Evolutionary conservation across 2,113 vertebrate genomes (phyloP), one percentile per base, ranked within the genome.

Genomic region (Podilymbus podiceps): DNA sequence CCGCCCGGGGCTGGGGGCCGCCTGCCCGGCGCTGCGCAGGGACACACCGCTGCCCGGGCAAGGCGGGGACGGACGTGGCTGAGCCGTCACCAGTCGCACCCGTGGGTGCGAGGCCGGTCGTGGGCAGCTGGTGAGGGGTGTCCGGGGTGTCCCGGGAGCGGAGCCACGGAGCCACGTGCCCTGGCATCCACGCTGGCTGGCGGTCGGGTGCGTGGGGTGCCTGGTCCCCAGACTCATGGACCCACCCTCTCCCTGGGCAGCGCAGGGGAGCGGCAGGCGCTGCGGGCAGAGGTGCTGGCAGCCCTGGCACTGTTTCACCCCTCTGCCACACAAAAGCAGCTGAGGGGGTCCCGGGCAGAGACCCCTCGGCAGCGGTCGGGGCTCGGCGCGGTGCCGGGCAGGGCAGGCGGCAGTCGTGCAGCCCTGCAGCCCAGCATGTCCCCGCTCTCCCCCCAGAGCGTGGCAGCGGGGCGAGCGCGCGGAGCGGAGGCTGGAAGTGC

Each of bases 401-500:
- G 15, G 31, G 44, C 15, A 28, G 46, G 4, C 1, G 18, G 14
- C 8, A 5, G 46, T 55, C 7, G 1, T 28, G n/a, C 18, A 12
- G 19, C 58, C 30, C 23, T 16, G 2, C 53, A 74, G n/a, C 42
- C 49, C 2, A 2, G 12, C 4, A 5, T 12, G 52, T 53, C 62
- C 24, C 33, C 1, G 18, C 75, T 92, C 30, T 76, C 56, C 56
- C 63, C 17, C 5, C 80, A 96, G 97, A 14, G 52, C 20, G 28
- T 12, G 62, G 33, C 62, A 12, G 59, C 33, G 5, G 6, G 42
- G 23, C 1, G 97, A 98, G 64, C 64, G 97, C 90, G 97, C 83
- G 46, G 98, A 97, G 71, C 97, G 94, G 96, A 94, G 98, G 60
- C 96, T 92, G 94, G 99, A 98, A 82, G 98, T 98, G 93, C 98